phyloP scores from a whole-genome alignment of 2,797 vertebrate species.

The Selene dorsalis region DNA sequence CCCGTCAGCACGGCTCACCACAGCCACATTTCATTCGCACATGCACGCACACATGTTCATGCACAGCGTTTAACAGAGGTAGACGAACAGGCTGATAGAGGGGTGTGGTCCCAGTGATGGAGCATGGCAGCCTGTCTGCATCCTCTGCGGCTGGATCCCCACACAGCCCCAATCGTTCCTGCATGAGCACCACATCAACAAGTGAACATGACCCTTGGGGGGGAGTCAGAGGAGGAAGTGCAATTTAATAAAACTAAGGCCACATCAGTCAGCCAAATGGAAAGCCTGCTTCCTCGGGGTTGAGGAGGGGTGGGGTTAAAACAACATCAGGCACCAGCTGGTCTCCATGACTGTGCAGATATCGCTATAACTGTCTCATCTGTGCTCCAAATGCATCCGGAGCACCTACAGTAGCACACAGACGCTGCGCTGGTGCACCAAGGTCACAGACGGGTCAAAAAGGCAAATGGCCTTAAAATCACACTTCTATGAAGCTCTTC shows the following conservation, averaged over 20 bases:
- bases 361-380: constrained; percentile 63
- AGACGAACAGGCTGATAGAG: constrained; percentile 44
- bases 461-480: not conserved
- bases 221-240: constrained; percentile 37
- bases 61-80: constrained; percentile 2
- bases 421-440: constrained; percentile 17
- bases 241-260: constrained; percentile 67
- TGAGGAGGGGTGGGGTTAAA: constrained; percentile 45
- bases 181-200: constrained; percentile 67
- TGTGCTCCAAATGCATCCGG: constrained; percentile 64
- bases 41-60: accelerated
- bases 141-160: constrained; percentile 21
- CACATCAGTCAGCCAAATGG: constrained; percentile 77
- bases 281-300: constrained; percentile 65
- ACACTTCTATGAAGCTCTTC: not conserved
- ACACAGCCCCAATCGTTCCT: constrained; percentile 28
- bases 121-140: constrained; percentile 30
- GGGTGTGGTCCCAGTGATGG: constrained; percentile 67
- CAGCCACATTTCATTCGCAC: constrained; percentile 25
- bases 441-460: constrained; percentile 59
- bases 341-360: constrained; percentile 77
- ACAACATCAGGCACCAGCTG: constrained; percentile 77
- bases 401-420: constrained; percentile 29
- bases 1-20: constrained; percentile 36
- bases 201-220: constrained; percentile 62